Percentiles rank a stretch among this genome's conserved stretches.
phyloP scores from a whole-genome alignment of 2,888 invertebrate species.

The Epinotia nisella region DNA sequence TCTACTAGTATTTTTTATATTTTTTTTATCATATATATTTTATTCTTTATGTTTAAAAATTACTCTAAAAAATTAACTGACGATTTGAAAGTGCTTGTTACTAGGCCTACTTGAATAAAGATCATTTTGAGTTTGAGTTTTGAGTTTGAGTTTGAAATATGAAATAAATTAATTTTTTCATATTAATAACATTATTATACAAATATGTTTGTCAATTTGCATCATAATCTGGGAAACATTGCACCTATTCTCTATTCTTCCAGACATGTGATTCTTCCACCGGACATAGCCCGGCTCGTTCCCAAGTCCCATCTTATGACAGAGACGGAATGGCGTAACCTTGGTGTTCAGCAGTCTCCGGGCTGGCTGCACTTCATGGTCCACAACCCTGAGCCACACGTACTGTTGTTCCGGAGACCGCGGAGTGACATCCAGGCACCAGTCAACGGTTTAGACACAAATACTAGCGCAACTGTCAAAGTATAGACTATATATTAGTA shows the following conservation, averaged over 20 bases:
- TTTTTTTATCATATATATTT: too few relatives aligned
- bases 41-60: too few relatives aligned
- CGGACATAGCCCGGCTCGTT: constrained; percentile 92
- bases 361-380: constrained; percentile 94
- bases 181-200: too few relatives aligned
- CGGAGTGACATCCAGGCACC: constrained; percentile 64
- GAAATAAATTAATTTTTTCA: too few relatives aligned
- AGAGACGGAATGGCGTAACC: constrained; percentile 97
- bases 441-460: constrained; percentile 67
- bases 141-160: too few relatives aligned
- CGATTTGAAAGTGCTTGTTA: too few relatives aligned
- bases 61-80: too few relatives aligned
- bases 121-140: too few relatives aligned
- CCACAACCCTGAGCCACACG: constrained; percentile 96
- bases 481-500: constrained; percentile 56
- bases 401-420: constrained; percentile 90
- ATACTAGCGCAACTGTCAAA: constrained; percentile 64
- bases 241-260: constrained; percentile 48
- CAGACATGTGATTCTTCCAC: constrained; percentile 96
- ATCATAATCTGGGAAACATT: too few relatives aligned
- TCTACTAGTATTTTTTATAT: too few relatives aligned
- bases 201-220: too few relatives aligned
- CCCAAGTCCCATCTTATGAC: constrained; percentile 96
- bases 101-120: too few relatives aligned
- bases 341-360: constrained; percentile 97